These are phyloP conservation scores for Hystrix cristata DNA, from an alignment of 2,113 vertebrate genomes.

Conservation along the genomic window DNA sequence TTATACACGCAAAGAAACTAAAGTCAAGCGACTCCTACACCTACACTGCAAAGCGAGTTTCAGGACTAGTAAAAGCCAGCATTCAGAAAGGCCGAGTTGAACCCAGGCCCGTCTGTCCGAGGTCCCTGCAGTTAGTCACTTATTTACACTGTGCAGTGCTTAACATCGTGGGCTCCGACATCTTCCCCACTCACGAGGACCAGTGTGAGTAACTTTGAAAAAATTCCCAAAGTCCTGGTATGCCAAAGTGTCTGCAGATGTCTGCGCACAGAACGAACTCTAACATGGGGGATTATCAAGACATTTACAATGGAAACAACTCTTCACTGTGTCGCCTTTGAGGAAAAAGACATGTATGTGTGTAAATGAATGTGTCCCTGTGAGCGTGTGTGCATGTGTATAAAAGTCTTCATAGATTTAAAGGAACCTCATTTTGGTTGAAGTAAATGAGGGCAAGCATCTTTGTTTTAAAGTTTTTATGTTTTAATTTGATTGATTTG, in stretches of 20 bases:
- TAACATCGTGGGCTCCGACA: fast-evolving
- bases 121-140: neutral
- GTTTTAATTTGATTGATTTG: no score
- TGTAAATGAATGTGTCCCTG: neutral
- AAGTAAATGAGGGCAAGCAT: neutral
- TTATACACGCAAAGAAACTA: no score
- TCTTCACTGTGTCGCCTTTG: neutral
- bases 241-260: neutral
- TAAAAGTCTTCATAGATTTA: neutral
- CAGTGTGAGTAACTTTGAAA: neutral
- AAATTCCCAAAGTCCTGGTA: neutral
- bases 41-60: neutral
- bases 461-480: neutral
- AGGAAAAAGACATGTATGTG: neutral
- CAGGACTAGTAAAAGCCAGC: fast-evolving
- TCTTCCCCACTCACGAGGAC: neutral
- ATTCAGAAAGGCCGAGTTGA: neutral
- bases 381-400: neutral
- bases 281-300: neutral
- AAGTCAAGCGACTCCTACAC: neutral
- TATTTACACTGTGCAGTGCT: neutral
- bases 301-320: neutral
- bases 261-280: neutral
- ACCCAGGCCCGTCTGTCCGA: neutral
- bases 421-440: neutral